phyloP scores from a whole-genome alignment of 1,140 invertebrate species.

The Bombyx mandarina region DNA sequence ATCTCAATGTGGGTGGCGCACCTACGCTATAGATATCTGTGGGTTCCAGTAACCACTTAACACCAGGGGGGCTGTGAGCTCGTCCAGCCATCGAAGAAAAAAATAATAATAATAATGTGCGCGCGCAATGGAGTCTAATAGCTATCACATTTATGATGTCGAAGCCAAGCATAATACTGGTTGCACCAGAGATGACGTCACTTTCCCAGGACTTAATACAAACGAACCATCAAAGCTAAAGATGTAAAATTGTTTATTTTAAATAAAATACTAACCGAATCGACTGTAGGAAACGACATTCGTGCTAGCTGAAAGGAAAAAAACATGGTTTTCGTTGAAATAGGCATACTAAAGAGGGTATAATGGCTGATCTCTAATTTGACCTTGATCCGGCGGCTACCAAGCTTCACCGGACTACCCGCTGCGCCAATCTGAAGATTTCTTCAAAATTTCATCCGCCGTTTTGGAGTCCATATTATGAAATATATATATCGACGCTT shows the following conservation, averaged over 20 bases:
- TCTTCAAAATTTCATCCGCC: too few species aligned
- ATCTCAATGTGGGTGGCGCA: too few species aligned
- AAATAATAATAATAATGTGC: too few species aligned
- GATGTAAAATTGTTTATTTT: neutral
- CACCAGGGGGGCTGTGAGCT: too few species aligned
- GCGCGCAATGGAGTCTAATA: too few species aligned
- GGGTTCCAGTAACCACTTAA: too few species aligned
- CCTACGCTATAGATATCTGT: too few species aligned
- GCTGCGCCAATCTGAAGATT: neutral
- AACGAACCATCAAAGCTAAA: neutral
- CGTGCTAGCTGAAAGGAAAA: constrained; percentile 38
- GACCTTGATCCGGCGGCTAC: neutral
- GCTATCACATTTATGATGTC: too few species aligned
- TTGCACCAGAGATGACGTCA: neutral
- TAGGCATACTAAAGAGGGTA: neutral
- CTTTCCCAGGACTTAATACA: neutral
- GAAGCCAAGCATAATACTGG: too few species aligned
- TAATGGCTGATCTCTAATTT: neutral
- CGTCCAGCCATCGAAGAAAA: too few species aligned
- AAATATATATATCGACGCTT: too few species aligned
- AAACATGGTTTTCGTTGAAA: constrained; percentile 4
- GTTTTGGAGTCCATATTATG: too few species aligned
- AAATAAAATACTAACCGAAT: constrained; percentile 29
- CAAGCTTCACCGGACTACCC: neutral
- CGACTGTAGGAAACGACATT: constrained; percentile 40